A percentile compares a stretch with the other conserved stretches of the same genome.
Conservation (phyloP, 35 echinoderm and acorn worm species). For the Antedon bifida region DNA sequence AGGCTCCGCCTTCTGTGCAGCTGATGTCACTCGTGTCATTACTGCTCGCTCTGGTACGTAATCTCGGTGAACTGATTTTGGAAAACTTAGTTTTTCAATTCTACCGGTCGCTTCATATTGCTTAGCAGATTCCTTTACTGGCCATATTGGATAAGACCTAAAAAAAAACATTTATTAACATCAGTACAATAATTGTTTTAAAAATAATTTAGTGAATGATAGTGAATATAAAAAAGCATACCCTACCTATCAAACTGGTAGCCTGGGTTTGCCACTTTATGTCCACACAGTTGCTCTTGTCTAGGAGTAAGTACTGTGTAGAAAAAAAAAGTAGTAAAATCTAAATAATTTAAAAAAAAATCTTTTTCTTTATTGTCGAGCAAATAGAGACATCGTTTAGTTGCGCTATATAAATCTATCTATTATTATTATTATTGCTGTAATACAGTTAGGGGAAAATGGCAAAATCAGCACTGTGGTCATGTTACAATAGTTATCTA, state of each 20-base stretch:
- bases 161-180: neutral
- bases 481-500: too few species aligned
- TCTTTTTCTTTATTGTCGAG: too few species aligned
- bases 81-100: slow-evolving; percentile 22
- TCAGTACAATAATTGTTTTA: neutral
- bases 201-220: neutral
- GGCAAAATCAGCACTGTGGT: too few species aligned
- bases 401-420: too few species aligned
- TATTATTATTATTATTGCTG: too few species aligned
- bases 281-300: neutral
- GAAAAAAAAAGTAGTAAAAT: too few species aligned
- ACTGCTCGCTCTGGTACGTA: slow-evolving; percentile 62
- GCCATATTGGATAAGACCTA: slow-evolving; percentile 77
- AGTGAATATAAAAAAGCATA: neutral
- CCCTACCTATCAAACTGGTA: neutral
- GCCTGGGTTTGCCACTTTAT: neutral
- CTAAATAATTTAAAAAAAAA: too few species aligned
- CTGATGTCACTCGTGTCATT: slow-evolving; percentile 45
- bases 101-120: slow-evolving; percentile 53
- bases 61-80: slow-evolving; percentile 45
- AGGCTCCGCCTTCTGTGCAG: slow-evolving; percentile 57
- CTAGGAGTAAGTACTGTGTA: neutral
- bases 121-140: slow-evolving; percentile 67
- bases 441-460: too few species aligned
- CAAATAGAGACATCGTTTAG: too few species aligned